Conservation (phyloP, 2,797 vertebrate genomes). For the Taenioides sp. region DNA sequence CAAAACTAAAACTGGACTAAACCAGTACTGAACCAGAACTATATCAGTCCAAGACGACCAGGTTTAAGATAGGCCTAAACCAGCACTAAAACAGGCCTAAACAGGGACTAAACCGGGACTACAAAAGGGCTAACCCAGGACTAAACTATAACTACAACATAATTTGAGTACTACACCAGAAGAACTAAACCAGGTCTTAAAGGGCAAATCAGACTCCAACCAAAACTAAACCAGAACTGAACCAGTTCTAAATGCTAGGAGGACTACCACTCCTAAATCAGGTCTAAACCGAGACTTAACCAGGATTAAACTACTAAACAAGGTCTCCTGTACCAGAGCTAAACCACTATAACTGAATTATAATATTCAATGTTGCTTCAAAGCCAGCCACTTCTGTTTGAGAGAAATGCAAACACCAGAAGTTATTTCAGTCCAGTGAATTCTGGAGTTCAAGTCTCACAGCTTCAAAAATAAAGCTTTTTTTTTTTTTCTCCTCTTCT, state of each 20-base stretch:
- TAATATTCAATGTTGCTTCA: neutral
- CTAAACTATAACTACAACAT: neutral
- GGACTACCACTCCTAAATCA: neutral
- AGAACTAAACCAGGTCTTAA: neutral
- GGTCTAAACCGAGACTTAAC: neutral
- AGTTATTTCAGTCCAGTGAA: slow-evolving; percentile 6
- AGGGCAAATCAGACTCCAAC: no score
- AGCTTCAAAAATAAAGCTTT: slow-evolving; percentile 61
- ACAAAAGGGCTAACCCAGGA: neutral
- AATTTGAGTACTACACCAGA: no score
- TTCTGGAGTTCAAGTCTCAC: slow-evolving; percentile 27
- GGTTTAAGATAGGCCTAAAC: neutral
- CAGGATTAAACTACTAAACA: neutral
- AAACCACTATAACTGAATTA: neutral
- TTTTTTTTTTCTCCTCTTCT: slow-evolving; percentile 53
- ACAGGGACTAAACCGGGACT: neutral
- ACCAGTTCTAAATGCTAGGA: no score
- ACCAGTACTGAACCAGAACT: neutral
- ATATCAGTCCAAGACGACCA: neutral
- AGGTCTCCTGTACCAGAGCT: neutral
- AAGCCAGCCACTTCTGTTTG: slow-evolving; percentile 13
- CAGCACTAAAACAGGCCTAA: neutral
- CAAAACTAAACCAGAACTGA: neutral
- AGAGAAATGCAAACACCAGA: neutral
- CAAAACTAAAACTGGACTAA: neutral